A percentile compares a stretch with the other conserved stretches of the same genome.
phyloP scores from a whole-genome alignment of 2,113 vertebrate species.

The Psephotus haematonotus region DNA sequence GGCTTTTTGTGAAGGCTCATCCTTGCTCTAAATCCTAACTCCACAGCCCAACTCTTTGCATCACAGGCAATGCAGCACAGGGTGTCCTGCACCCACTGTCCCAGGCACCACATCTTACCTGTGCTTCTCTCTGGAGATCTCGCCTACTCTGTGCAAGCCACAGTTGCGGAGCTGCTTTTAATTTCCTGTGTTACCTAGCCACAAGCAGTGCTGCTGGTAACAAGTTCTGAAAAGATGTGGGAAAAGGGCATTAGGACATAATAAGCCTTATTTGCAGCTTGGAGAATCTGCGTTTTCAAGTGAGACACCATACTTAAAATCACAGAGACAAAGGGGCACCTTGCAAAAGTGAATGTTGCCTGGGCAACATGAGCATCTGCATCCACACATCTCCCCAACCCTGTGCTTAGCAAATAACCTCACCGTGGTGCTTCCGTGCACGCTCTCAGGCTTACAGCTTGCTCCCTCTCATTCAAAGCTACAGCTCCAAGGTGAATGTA shows the following conservation, averaged over 20 bases:
- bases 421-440: background rate
- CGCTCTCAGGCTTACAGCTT: background rate
- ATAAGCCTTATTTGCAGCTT: constrained; percentile 27
- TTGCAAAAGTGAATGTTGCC: constrained; percentile 46
- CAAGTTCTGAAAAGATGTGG: background rate
- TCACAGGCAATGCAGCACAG: background rate
- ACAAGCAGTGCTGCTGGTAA: background rate
- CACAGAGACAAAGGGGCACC: constrained; percentile 27
- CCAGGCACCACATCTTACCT: background rate
- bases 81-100: background rate
- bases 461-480: background rate
- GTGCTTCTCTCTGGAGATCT: background rate
- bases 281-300: constrained; percentile 18
- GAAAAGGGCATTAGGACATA: background rate
- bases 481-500: background rate
- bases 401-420: background rate
- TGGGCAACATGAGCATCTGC: constrained; percentile 41
- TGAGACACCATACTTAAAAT: background rate
- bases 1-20: background rate
- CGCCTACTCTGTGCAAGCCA: background rate
- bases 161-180: background rate
- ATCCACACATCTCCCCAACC: background rate
- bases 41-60: background rate
- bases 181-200: background rate
- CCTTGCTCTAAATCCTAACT: background rate